A percentile compares a stretch with the other conserved stretches of the same genome.
Evolutionary conservation across 64 coral and sea anemone genomes (phyloP).

Genomic region (Montipora efflorescens): DNA sequence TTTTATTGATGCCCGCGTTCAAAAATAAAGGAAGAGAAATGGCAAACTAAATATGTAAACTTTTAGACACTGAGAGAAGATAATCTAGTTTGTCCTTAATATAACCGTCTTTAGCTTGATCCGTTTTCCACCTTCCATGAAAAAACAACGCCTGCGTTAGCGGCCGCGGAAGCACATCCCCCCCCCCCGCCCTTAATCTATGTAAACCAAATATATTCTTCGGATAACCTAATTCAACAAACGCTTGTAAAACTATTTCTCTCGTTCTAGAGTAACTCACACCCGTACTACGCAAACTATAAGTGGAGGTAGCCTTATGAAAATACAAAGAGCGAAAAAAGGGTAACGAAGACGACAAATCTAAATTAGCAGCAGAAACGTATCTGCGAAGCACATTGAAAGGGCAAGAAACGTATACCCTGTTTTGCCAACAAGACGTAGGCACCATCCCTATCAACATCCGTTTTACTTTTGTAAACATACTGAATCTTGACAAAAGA

Average conservation of each 20-base stretch:
- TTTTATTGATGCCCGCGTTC: constrained; percentile 7
- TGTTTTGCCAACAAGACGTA: too few relatives aligned
- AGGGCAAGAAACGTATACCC: constrained; percentile 12
- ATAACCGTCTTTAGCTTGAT: constrained; percentile 22
- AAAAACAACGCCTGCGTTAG: background rate
- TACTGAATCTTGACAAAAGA: background rate
- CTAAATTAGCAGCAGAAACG: constrained; percentile 29
- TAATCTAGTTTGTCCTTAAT: background rate
- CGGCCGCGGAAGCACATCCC: too few relatives aligned
- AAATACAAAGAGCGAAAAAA: constrained; percentile 50
- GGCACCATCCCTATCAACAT: too few relatives aligned
- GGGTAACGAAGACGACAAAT: constrained; percentile 34
- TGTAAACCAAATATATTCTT: constrained; percentile 24
- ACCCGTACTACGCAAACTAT: constrained; percentile 38
- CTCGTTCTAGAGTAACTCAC: constrained; percentile 7
- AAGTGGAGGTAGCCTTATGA: constrained; percentile 25
- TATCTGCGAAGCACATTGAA: constrained; percentile 41
- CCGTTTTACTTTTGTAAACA: too few relatives aligned
- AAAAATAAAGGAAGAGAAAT: constrained; percentile 36
- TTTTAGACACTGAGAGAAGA: constrained; percentile 18
- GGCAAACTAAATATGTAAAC: constrained; percentile 50
- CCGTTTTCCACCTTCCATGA: background rate
- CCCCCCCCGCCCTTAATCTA: background rate
- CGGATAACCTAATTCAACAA: constrained; percentile 39
- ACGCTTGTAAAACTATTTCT: constrained; percentile 40